Evolutionary conservation across 1,140 invertebrate species (phyloP), one percentile per base, ranked within the genome.

Genomic region (Drosophila truncata): DNA sequence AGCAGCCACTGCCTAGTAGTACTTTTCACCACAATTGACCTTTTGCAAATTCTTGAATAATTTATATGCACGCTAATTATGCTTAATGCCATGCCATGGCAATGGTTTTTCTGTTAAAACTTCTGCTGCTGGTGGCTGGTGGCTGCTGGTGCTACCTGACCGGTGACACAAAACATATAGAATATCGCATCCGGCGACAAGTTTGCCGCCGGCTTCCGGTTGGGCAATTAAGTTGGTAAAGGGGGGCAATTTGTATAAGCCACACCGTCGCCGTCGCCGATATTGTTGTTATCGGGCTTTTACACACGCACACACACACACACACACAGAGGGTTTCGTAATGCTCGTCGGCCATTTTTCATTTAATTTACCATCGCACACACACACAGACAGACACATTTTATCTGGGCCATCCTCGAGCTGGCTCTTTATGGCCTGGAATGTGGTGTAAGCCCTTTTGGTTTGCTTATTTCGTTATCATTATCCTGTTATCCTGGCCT

Each of bases 401-500:
- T 87, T 80, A 83, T 87, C 69, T 55, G 50, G 31, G 60, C 50
- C 58, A 57, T 49, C 49, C 59, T 39, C 44, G 25, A 29, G 25
- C 59, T 46, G 60, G 31, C 59, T 72, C 42, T 86, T 85, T 78
- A 84, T 78, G 63, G 54, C 29, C 62, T 42, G 62, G 20, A 49
- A 18, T 55, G 64, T 42, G 57, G 71, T 72, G 47, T 73, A 70
- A 86, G 67, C 78, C 77, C 72, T 80, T 86, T 80, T 54, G 76
- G 64, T 70, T 85, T 70, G 75, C 80, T 84, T 88, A 88, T 88
- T 88, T 78, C 70, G 85, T 84, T 88, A 88, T 84, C 80, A 88
- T 88, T 90, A 88, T 88, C 85, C 84, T 81, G 84, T 90, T 88
- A 90, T 88, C 77, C 80, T 78, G 75, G 55, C 47, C 44, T 55